Evolutionary conservation across 2,113 vertebrate species (phyloP), one percentile per base, ranked within the genome.

Genomic region (Triplophysa dalaica): DNA sequence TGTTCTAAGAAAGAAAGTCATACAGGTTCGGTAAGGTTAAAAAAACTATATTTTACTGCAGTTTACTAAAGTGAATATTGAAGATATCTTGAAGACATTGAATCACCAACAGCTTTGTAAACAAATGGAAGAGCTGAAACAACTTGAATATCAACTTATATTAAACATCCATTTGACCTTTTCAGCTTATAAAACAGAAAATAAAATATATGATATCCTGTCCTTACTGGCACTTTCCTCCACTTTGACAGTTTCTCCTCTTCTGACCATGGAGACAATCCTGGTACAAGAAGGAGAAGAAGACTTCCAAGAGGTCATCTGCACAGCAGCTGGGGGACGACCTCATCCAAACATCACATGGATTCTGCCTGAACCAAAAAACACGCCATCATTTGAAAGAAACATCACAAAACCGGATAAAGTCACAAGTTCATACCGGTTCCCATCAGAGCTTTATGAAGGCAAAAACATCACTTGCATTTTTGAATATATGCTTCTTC

Each of bases 321-420:
- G 92, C 81, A 67, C 78, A 83, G 90, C 90, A 19, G 85, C 87
- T 69, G 89, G 89, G 75, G 92, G 91, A 56, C 88, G 85, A 83
- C 92, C 92, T 56, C 83, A 85, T 33, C 80, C 91, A 38, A 77
- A 87, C 66, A 87, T 92, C 70, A 82, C 83, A 50, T 86, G 91
- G 91, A 85, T 82, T 72, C 81, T 88, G 82, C 70, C 84, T 73
- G 12, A 52, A 2, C 64, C 52, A 24, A 79, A 79, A 61, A 77
- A 83, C 19, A 50, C 24, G 16, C 19, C 64, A 63, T 54, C 19
- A 66, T 81, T 78, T 58, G 75, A 76, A 58, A 80, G 29, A 21
- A 26, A 85, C 48, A 63, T 66, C 2, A 19, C n/a, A 10, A 8
- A 3, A 65, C n/a, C 29, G 2, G 60, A 84, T 65, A 68, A 85